Evolutionary conservation across 2,888 invertebrate species (phyloP).

Genomic region (Temnothorax rugatulus): DNA sequence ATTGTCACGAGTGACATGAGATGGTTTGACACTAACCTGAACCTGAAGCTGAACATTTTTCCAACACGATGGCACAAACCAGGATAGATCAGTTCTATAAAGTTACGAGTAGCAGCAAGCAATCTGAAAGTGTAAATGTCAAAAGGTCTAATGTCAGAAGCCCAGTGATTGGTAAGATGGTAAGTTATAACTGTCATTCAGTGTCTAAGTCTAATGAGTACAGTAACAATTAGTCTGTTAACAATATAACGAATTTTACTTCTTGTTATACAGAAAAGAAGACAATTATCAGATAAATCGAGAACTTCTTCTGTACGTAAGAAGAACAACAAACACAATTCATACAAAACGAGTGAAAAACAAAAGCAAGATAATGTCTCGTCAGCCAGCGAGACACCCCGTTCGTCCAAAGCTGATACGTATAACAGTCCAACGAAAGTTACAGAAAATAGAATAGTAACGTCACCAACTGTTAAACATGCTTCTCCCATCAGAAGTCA

Average conservation of each 20-base stretch:
- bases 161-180: background rate
- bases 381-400: background rate
- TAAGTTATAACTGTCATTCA: constrained; percentile 43
- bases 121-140: background rate
- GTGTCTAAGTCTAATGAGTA: background rate
- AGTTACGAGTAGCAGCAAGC: background rate
- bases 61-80: constrained; percentile 35
- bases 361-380: background rate
- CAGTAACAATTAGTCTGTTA: background rate
- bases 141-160: background rate
- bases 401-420: background rate
- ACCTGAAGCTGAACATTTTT: too few relatives aligned
- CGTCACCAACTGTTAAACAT: background rate
- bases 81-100: constrained; percentile 59
- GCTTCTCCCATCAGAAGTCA: background rate
- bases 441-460: background rate
- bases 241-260: too few relatives aligned
- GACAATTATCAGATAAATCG: background rate
- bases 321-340: background rate
- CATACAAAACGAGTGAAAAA: background rate
- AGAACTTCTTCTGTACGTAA: background rate
- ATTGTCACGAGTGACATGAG: background rate
- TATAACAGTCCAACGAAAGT: background rate
- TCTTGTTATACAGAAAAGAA: background rate
- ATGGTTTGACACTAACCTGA: background rate